Evolutionary conservation across 1,140 invertebrate genomes (phyloP).

Genomic region (Epicauta chinensis): DNA sequence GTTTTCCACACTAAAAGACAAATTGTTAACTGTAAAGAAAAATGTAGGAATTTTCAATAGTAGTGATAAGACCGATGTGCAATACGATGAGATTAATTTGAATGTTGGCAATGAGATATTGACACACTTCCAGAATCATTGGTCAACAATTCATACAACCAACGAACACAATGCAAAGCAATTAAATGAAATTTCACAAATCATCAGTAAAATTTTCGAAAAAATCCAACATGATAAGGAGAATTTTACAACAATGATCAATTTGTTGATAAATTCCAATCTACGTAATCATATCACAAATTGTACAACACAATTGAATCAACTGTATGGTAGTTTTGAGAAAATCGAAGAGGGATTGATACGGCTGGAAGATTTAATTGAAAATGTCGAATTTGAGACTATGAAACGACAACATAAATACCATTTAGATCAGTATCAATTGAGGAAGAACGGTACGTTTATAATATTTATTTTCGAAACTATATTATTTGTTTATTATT

Average conservation of each 20-base stretch:
- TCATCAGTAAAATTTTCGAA: constrained; percentile 49
- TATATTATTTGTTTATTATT: constrained; percentile 2
- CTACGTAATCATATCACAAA: constrained; percentile 52
- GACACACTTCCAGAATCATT: constrained; percentile 57
- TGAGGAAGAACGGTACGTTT: constrained; percentile 55
- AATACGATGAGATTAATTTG: constrained; percentile 44
- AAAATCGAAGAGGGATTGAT: constrained; percentile 56
- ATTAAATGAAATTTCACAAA: constrained; percentile 52
- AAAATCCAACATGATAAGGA: constrained; percentile 51
- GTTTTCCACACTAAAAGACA: constrained; percentile 35
- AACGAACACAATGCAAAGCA: constrained; percentile 57
- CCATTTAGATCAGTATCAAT: constrained; percentile 58
- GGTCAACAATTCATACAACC: constrained; percentile 57
- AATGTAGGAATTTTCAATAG: constrained; percentile 27
- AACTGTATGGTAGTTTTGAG: constrained; percentile 55
- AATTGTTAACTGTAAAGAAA: constrained; percentile 34
- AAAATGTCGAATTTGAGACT: constrained; percentile 56
- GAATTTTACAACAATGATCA: constrained; percentile 48
- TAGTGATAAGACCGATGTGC: constrained; percentile 15
- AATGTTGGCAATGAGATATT: constrained; percentile 54
- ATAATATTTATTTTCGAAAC: constrained; percentile 5
- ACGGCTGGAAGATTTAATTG: constrained; percentile 57
- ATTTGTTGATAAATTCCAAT: constrained; percentile 49
- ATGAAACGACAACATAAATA: constrained; percentile 56
- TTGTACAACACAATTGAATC: constrained; percentile 53